These are phyloP conservation scores for Babylonia areolata DNA, from an alignment of 1,140 invertebrate species.

Conservation along the genomic window DNA sequence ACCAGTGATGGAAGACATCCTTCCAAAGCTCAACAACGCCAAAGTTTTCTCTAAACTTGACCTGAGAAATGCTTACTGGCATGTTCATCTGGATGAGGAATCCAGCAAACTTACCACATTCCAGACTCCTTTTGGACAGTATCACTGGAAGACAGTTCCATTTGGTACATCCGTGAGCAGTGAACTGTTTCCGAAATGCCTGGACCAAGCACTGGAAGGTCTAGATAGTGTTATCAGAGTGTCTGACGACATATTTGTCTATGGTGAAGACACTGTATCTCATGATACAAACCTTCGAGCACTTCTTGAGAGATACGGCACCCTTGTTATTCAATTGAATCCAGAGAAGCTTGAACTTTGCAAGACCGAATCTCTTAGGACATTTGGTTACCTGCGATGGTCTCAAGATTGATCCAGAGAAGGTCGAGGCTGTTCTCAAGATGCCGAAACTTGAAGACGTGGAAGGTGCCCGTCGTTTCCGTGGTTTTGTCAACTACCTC, in stretches of 20 bases:
- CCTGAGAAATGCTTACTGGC: slow-evolving; percentile 17
- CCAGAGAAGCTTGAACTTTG: too few relatives aligned
- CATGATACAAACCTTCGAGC: too few relatives aligned
- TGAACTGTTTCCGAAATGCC: slow-evolving; percentile 41
- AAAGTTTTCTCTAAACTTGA: background rate
- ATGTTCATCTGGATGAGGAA: slow-evolving; percentile 6
- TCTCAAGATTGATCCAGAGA: too few relatives aligned
- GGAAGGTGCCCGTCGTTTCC: too few relatives aligned
- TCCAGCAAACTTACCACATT: background rate
- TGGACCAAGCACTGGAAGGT: slow-evolving; percentile 41
- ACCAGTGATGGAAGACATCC: too few relatives aligned
- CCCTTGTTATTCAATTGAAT: too few relatives aligned
- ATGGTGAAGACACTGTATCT: background rate
- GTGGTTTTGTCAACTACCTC: too few relatives aligned
- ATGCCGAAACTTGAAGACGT: too few relatives aligned
- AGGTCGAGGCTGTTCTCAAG: too few relatives aligned
- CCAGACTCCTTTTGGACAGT: slow-evolving; percentile 72
- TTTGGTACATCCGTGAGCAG: slow-evolving; percentile 70
- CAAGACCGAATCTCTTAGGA: too few relatives aligned
- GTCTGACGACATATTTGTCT: slow-evolving; percentile 1
- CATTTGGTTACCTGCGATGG: too few relatives aligned
- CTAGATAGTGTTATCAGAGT: slow-evolving; percentile 40
- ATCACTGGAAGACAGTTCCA: slow-evolving; percentile 68
- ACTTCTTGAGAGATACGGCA: too few relatives aligned
- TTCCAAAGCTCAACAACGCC: background rate